Conservation (phyloP, 2,888 invertebrate genomes). For the Cylloceria caligata region DNA sequence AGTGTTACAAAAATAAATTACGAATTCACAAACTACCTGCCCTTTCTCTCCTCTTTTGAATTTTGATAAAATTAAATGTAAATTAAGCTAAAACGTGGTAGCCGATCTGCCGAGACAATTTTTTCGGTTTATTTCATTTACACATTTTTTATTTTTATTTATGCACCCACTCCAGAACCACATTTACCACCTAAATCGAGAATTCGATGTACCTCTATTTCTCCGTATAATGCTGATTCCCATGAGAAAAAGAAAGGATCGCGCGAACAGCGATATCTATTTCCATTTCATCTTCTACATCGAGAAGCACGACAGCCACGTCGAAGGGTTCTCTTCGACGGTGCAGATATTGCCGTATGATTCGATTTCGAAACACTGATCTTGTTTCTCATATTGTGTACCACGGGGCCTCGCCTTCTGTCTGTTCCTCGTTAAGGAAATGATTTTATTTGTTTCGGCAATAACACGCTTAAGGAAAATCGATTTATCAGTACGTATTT, state of each 20-base stretch:
- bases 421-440: conserved; percentile 64
- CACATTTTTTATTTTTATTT: conserved; percentile 9
- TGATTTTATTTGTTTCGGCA: conserved; percentile 68
- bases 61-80: neutral
- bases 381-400: conserved; percentile 58
- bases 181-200: conserved; percentile 22
- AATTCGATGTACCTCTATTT: conserved; percentile 3
- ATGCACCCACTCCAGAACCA: conserved; percentile 2
- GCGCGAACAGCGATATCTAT: conserved; percentile 39
- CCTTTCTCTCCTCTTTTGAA: neutral
- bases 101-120: neutral
- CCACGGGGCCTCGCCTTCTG: conserved; percentile 32
- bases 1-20: neutral
- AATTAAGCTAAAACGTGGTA: too few relatives aligned
- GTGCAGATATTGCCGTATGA: conserved; percentile 59
- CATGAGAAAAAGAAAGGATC: neutral
- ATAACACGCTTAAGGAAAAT: conserved; percentile 66
- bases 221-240: neutral
- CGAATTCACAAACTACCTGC: neutral
- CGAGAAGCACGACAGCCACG: conserved; percentile 3
- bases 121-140: neutral
- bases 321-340: conserved; percentile 36
- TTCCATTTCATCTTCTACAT: conserved; percentile 18
- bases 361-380: conserved; percentile 64
- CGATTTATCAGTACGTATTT: conserved; percentile 67